Evolutionary conservation across 2,797 vertebrate genomes (phyloP).

Genomic region (Aselliscus stoliczkanus): DNA sequence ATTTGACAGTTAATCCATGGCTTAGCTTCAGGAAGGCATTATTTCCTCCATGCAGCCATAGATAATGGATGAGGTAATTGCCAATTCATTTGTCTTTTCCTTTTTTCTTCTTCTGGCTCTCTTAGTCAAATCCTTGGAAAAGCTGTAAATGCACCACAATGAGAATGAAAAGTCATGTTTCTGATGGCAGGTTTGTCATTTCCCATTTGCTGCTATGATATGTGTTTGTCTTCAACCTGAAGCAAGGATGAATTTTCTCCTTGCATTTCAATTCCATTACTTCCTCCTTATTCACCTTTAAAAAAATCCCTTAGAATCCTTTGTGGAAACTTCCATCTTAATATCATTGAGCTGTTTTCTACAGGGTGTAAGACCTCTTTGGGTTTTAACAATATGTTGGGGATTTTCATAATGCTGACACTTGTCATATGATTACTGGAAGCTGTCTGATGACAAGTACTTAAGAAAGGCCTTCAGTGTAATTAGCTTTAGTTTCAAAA

Average conservation of each 20-base stretch:
- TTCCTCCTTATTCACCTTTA: neutral
- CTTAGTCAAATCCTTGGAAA: conserved; percentile 49
- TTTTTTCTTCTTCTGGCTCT: conserved; percentile 39
- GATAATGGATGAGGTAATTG: conserved; percentile 64
- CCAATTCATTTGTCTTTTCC: conserved; percentile 62
- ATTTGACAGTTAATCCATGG: conserved; percentile 66
- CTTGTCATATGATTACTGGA: neutral
- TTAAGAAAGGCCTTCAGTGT: neutral
- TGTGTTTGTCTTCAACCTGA: conserved; percentile 31
- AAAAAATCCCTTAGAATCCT: neutral
- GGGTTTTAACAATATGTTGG: conserved; percentile 19
- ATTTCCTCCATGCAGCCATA: conserved; percentile 39
- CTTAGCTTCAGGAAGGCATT: conserved; percentile 34
- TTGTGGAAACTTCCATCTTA: conserved; percentile 45
- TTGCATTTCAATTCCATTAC: conserved; percentile 44
- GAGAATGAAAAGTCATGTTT: conserved; percentile 46
- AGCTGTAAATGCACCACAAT: neutral
- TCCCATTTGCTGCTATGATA: neutral
- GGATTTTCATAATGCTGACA: conserved; percentile 37
- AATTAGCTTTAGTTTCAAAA: conserved; percentile 40
- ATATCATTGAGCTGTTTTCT: conserved; percentile 41
- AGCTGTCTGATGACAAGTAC: neutral
- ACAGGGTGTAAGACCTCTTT: neutral
- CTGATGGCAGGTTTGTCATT: conserved; percentile 17
- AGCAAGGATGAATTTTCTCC: conserved; percentile 27